These are phyloP conservation scores for Anastatus disparis DNA, from an alignment of 1,140 invertebrate species.

Conservation along the genomic window DNA sequence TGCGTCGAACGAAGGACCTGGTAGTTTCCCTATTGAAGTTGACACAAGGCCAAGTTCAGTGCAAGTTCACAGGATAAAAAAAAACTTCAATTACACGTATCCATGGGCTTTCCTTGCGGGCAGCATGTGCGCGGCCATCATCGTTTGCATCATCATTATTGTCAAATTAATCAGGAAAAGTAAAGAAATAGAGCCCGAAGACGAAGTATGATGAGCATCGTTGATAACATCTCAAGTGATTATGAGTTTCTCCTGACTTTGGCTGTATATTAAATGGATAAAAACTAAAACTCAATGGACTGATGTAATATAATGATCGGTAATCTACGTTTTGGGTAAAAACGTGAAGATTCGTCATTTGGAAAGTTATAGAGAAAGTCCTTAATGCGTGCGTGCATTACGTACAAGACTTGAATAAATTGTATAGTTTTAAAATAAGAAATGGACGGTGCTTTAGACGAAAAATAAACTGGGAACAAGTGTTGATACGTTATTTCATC, in stretches of 20 bases:
- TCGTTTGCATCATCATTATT: slow-evolving; percentile 41
- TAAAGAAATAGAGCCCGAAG: slow-evolving; percentile 43
- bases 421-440: background rate
- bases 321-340: too few relatives aligned
- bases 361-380: too few relatives aligned
- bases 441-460: background rate
- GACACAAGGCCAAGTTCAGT: slow-evolving; percentile 56
- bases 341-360: too few relatives aligned
- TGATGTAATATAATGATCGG: too few relatives aligned
- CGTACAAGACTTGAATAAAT: background rate
- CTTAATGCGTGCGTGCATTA: too few relatives aligned
- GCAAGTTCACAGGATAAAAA: slow-evolving; percentile 51
- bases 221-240: background rate
- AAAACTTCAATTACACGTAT: slow-evolving; percentile 47
- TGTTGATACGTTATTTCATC: background rate
- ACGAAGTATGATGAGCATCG: slow-evolving; percentile 42
- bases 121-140: slow-evolving; percentile 40
- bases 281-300: too few relatives aligned
- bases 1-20: slow-evolving; percentile 61
- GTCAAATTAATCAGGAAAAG: slow-evolving; percentile 42
- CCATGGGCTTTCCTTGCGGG: slow-evolving; percentile 50
- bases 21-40: slow-evolving; percentile 62
- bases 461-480: background rate
- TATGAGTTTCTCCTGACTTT: background rate
- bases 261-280: too few relatives aligned